Evolutionary conservation across 1,140 invertebrate genomes (phyloP), one percentile per base, ranked within the genome.

Genomic region (Drosophila parvula): DNA sequence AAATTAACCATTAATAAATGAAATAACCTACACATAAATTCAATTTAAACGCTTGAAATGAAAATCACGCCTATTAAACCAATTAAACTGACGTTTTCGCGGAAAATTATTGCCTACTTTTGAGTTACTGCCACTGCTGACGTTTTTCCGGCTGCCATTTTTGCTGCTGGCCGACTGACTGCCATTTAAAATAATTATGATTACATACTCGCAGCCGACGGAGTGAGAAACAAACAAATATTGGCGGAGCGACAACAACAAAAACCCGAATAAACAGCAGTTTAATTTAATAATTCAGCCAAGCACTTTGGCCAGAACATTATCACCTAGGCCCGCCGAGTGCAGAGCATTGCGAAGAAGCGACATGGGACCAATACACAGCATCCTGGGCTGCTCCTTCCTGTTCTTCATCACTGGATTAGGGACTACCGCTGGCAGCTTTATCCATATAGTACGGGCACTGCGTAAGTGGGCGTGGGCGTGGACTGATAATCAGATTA

Each of bases 281-380:
- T 77, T 74, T 86, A 88, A 88, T 86, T 86, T 65, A 86, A 86
- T 88, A 83, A 83, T 86, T 88, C 61, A 86, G 67, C 50, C 48
- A 38, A 67, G 76, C 79, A 79, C 79, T 88, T 77, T 64, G 83
- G 63, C 64, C 48, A 74, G 79, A 73, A 77, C 62, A 79, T 85
- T 65, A 75, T 67, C 50, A 38, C 55, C 32, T 22, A 59, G 65
- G 53, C 32, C 36, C 34, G 62, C 18, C 41, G 50, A 69, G 51
- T 65, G 27, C 16, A 45, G 55, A 44, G 36, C 22, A 3, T 38
- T 45, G 36, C 63, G 32, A 62, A 71, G 56, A 68, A 45, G 45
- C 84, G 63, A 84, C 84, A 88, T 88, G 83, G 83, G 83, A 89
- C 65, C 86, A 78, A 83, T 89, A 73, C 78, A 77, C 68, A 68